phyloP scores from a whole-genome alignment of 2,888 invertebrate genomes.

The Gastracanthus pulcherrimus region DNA sequence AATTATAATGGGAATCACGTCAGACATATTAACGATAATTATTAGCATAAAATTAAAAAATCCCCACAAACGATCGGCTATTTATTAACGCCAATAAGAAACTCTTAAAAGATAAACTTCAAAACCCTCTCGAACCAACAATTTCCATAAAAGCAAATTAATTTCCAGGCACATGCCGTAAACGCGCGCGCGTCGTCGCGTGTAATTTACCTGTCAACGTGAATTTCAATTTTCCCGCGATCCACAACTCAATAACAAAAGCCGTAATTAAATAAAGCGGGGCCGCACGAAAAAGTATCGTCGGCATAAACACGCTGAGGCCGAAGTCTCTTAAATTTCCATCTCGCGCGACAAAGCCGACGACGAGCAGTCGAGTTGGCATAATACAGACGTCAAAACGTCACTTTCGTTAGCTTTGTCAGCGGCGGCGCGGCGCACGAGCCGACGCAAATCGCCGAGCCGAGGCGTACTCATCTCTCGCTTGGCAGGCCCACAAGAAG shows the following conservation, averaged over 20 bases:
- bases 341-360: not conserved
- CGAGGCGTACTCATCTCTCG: slow-evolving; percentile 26
- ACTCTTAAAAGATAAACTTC: too few relatives aligned
- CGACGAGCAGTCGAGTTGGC: not conserved
- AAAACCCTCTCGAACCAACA: not conserved
- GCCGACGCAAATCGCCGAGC: not conserved
- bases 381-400: slow-evolving; percentile 57
- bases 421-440: slow-evolving; percentile 1
- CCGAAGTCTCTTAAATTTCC: slow-evolving; percentile 3
- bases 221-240: not conserved
- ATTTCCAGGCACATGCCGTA: too few relatives aligned
- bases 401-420: slow-evolving; percentile 46
- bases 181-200: too few relatives aligned
- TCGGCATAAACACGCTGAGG: too few relatives aligned
- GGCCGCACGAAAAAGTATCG: not conserved
- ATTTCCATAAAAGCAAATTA: too few relatives aligned
- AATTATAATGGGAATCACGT: not conserved
- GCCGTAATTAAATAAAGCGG: not conserved
- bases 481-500: not conserved
- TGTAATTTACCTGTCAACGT: not conserved
- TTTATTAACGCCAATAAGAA: not conserved
- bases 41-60: not conserved
- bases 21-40: not conserved
- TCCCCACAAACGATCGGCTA: not conserved
- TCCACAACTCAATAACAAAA: not conserved